Percentiles rank a stretch among this genome's conserved stretches.
These are phyloP conservation scores for Peromyscus eremicus DNA, from an alignment of 2,797 vertebrate species.

Conservation along the genomic window DNA sequence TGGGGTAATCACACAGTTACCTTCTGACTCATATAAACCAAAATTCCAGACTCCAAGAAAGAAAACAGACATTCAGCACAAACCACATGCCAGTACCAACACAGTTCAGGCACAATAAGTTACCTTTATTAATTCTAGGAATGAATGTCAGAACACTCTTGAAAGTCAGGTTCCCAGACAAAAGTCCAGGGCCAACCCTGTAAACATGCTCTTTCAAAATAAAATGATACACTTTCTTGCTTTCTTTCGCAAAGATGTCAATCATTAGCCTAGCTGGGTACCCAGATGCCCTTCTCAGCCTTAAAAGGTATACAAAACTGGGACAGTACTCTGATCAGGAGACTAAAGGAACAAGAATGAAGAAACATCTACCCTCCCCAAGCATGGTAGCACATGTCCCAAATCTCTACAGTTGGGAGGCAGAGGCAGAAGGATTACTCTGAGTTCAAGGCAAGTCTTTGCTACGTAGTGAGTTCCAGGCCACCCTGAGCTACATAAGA, in stretches of 20 bases:
- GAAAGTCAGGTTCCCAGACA: conserved; percentile 66
- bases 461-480: no score
- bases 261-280: conserved; percentile 40
- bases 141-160: conserved; percentile 46
- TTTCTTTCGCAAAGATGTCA: conserved; percentile 48
- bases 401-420: not conserved
- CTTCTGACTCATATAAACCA: conserved; percentile 48
- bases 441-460: not conserved
- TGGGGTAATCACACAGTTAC: conserved; percentile 9
- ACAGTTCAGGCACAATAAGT: conserved; percentile 53
- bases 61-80: conserved; percentile 62
- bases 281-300: conserved; percentile 3
- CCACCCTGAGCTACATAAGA: not conserved
- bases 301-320: conserved; percentile 25
- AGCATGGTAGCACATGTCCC: not conserved
- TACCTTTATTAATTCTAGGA: conserved; percentile 60
- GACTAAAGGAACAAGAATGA: conserved; percentile 34
- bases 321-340: conserved; percentile 37
- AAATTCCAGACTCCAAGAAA: conserved; percentile 69
- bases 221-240: conserved; percentile 8
- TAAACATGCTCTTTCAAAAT: conserved; percentile 57
- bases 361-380: not conserved
- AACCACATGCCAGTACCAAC: conserved; percentile 47
- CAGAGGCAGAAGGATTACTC: not conserved
- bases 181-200: conserved; percentile 39